These are phyloP conservation scores for Catalaphyllia jardinei DNA, from an alignment of 64 coral and sea anemone genomes.

Conservation along the genomic window DNA sequence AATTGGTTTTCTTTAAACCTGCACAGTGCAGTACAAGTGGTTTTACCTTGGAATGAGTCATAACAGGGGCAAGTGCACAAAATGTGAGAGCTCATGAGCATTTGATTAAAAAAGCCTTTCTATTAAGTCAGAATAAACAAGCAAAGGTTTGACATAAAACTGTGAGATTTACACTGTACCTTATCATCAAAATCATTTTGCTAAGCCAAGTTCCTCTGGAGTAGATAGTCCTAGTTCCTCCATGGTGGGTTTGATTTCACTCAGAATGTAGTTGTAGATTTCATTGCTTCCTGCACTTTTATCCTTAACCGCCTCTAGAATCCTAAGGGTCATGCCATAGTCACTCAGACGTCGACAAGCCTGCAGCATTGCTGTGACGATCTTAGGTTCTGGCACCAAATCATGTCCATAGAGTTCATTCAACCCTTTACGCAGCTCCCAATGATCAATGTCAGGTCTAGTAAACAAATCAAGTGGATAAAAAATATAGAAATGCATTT, in stretches of 20 bases:
- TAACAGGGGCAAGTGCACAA: too few relatives aligned
- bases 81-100: not conserved
- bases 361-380: slow-evolving; percentile 89
- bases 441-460: slow-evolving; percentile 90
- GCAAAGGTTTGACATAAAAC: not conserved
- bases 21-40: too few relatives aligned
- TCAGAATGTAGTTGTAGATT: slow-evolving; percentile 89
- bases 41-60: too few relatives aligned
- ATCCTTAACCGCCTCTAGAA: slow-evolving; percentile 76
- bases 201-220: slow-evolving; percentile 85
- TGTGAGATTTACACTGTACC: not conserved
- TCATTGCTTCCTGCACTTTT: slow-evolving; percentile 78
- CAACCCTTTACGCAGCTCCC: slow-evolving; percentile 92
- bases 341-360: slow-evolving; percentile 92
- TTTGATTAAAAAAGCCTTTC: not conserved
- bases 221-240: slow-evolving; percentile 90
- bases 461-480: not conserved
- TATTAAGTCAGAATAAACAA: not conserved
- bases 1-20: too few relatives aligned
- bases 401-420: slow-evolving; percentile 97
- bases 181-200: slow-evolving; percentile 21
- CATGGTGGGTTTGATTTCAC: slow-evolving; percentile 86
- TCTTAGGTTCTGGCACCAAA: slow-evolving; percentile 96
- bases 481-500: not conserved
- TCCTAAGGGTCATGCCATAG: slow-evolving; percentile 70